Evolutionary conservation across 2,113 vertebrate genomes (phyloP).

Genomic region (Podarcis cretensis): DNA sequence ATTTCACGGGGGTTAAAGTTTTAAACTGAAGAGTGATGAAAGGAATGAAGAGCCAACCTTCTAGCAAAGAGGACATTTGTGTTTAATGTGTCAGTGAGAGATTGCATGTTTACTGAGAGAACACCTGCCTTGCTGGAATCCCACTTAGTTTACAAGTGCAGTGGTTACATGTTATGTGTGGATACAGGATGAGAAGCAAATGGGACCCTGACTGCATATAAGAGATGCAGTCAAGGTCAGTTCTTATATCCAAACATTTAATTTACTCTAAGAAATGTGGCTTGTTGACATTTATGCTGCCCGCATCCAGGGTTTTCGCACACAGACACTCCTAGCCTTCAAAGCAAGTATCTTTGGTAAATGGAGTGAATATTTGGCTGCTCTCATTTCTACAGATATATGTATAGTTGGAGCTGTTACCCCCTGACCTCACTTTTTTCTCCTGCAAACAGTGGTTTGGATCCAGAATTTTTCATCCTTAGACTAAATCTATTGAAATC

Average conservation of each 20-base stretch:
- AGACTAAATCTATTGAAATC: not conserved
- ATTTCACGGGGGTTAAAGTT: conserved; percentile 4
- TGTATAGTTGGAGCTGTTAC: no score
- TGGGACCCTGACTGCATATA: no score
- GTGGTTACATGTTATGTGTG: not conserved
- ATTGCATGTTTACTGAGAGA: accelerated
- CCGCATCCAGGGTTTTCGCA: no score
- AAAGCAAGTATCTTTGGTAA: no score
- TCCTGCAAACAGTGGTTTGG: not conserved
- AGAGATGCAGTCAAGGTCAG: no score
- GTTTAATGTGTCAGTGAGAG: not conserved
- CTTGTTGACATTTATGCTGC: no score
- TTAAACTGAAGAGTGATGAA: conserved; percentile 20
- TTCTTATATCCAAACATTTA: no score
- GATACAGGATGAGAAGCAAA: not conserved
- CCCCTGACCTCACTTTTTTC: not conserved
- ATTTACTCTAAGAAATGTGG: no score
- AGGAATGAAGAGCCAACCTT: conserved; percentile 23
- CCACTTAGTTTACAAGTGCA: not conserved
- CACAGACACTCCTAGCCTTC: no score
- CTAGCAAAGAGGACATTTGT: accelerated
- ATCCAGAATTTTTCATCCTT: not conserved
- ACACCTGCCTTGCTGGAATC: not conserved
- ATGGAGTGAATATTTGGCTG: not conserved
- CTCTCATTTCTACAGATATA: no score